Evolutionary conservation across 2,888 invertebrate genomes (phyloP), one percentile per base, ranked within the genome.

Genomic region (Ichneumoninae sp.): DNA sequence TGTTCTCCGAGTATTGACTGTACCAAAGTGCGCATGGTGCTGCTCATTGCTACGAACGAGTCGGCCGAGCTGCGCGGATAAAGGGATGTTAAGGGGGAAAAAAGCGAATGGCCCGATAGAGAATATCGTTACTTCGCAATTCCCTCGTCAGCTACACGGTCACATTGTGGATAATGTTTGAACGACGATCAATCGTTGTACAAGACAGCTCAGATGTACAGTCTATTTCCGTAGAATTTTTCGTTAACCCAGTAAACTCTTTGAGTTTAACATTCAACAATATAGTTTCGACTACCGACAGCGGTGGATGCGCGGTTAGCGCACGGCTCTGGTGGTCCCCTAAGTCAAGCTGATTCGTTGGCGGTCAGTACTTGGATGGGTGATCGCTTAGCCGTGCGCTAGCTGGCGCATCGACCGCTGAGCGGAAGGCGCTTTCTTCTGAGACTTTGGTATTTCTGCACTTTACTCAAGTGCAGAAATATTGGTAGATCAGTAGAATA

Each of bases 1-100:
- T 71, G 70, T 83, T 83, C 71, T 60, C 57, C 72, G 65, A 70
- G 26, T 36, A 74, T 78, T 78, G 52, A 65, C 44, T 50, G 62
- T 74, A 26, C 72, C 72, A 44, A 26, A 30, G 69, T 44, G 71
- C 68, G 78, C 54, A 44, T 57, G 19, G 19, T 33, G 40, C 60
- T 33, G 50, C 60, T 71, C 60, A 54, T 44, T 65, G 47, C 72
- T 80, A 50, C 69, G 40, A 81, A 76, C 62, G 60, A 62, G 44
- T 65, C 40, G 54, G 66, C 77, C 80, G 36, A 74, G 71, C 66
- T 74, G 71, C 80, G 8, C 13, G 26, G 40, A 77, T 74, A 71
- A 44, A 65, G 75, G 69, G 71, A 62, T 72, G 60, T 19, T 19
- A 68, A 57, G 33, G 44, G 44, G 13, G 16, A 30, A 54, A 69